These are phyloP conservation scores for Julus scandinavius DNA, from an alignment of 2,888 invertebrate genomes.

Conservation along the genomic window DNA sequence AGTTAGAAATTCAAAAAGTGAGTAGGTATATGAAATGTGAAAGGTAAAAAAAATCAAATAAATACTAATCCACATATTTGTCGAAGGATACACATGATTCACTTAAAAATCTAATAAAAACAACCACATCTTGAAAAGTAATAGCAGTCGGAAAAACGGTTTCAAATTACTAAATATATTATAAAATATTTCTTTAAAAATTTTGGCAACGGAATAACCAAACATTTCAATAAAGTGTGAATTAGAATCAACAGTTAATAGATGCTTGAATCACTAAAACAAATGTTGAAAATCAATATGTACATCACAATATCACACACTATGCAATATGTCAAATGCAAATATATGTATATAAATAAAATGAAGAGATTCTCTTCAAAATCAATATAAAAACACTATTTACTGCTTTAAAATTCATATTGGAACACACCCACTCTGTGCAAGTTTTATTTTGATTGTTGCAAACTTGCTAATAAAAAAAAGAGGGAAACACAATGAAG, in stretches of 20 bases:
- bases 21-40: slow-evolving; percentile 19
- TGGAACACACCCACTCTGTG: slow-evolving; percentile 29
- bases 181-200: slow-evolving; percentile 34
- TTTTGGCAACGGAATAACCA: slow-evolving; percentile 42
- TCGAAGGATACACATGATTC: slow-evolving; percentile 20
- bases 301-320: slow-evolving; percentile 29
- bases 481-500: neutral
- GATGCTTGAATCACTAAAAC: slow-evolving; percentile 42
- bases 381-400: slow-evolving; percentile 37
- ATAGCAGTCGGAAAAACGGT: neutral
- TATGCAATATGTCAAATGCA: slow-evolving; percentile 22
- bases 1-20: slow-evolving; percentile 20
- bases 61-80: slow-evolving; percentile 14
- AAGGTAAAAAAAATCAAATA: slow-evolving; percentile 42
- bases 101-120: slow-evolving; percentile 7
- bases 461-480: neutral
- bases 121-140: slow-evolving; percentile 12
- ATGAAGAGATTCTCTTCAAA: slow-evolving; percentile 42
- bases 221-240: slow-evolving; percentile 37
- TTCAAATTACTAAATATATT: slow-evolving; percentile 31
- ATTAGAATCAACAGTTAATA: slow-evolving; percentile 39
- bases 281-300: slow-evolving; percentile 15
- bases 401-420: slow-evolving; percentile 11
- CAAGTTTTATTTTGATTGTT: slow-evolving; percentile 20
- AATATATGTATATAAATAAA: slow-evolving; percentile 28